Base-by-base conservation (phyloP, 2,797 vertebrate species). In the Galaxias olidus region DNA sequence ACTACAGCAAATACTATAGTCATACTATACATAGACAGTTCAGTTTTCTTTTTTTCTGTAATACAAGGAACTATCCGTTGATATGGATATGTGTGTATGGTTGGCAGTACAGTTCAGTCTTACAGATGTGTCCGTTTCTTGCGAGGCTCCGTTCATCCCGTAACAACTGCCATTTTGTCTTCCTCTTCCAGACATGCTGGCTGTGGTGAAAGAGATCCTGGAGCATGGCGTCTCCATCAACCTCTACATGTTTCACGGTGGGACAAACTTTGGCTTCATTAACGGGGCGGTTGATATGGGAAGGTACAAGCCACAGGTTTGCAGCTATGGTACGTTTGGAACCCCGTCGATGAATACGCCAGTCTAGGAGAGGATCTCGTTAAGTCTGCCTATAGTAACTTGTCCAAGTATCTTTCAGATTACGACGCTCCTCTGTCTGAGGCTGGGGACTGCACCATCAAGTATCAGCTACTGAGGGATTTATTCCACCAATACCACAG, bases 171-270 rank as follows among this genome's bases (percentile, higher is more conserved):
- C 2, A 2, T 6, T 3, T 30, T 30, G 30, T 30, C 30, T 30
- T 6, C 50, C 18, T 61, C 18, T 59, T 9, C 48, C 74, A 90
- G 92, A 91, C 55, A 90, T 92, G 86, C 18, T 93, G 30, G 82
- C 87, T 41, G 92, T 93, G 0, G 92, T 98, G 10, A 90, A 89
- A 0, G 90, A 92, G 62, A 70, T 98, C 74, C 78, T 97, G 42
- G 78, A 91, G 17, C 82, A 83, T 0, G 95, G 94, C 15, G 89
- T 94, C 8, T 96, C 95, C 69, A 91, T 98, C 78, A 97, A 98
- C 58, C 88, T 98, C 52, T 98, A 98, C 86, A 97, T 97, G 96
- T 98, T 98, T 83, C 96, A 98, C 0, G 96, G 96, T 10, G 96
- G 96, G 74, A 97, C 94, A 71, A 98, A 89, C 86, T 98, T 98